Base-by-base conservation (phyloP, 2,797 vertebrate species). In the Enteromius argenteus region DNA sequence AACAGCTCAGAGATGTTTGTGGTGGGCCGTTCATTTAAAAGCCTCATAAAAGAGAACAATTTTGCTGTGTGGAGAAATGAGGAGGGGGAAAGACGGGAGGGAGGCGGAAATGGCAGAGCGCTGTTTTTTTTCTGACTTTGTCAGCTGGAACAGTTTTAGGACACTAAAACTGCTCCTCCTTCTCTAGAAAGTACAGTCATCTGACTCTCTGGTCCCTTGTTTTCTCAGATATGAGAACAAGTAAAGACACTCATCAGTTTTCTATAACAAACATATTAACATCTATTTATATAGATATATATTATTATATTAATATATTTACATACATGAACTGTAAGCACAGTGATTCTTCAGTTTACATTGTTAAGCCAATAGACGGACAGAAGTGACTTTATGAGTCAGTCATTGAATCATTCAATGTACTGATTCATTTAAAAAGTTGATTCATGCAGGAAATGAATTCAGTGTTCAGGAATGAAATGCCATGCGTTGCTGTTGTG, bases 1-100 rank as follows among this genome's bases (percentile, higher is more conserved):
- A 94, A 91, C 92, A 93, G 91, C 79, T 76, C 86, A 91, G 87
- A 93, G 92, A 94, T 94, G 93, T 93, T 93, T 95, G 94, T 91
- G 93, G 94, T 89, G 82, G 90, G 89, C 84, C 87, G 86, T 91
- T 91, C 67, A 91, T 90, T 91, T 93, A 86, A 86, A 91, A 90
- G 87, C 74, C 89, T 92, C 88, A 87, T 93, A 92, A 94, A 93
- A 87, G 73, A 88, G 84, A 86, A 89, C 86, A 83, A 88, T 94
- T 93, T 85, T 91, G 91, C 92, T 92, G 89, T 27, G 89, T 86
- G 88, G 53, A 84, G 81, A 86, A 87, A 86, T 66, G 19, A 72
- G 56, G 81, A 37, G 23, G 58, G 76, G 17, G 76, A 27, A 49
- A 35, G 23, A 44, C 60, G 17, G 35, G 80, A 58, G 49, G 80